Base-by-base conservation (phyloP, 2,113 vertebrate genomes). In the Ellobius talpinus region DNA sequence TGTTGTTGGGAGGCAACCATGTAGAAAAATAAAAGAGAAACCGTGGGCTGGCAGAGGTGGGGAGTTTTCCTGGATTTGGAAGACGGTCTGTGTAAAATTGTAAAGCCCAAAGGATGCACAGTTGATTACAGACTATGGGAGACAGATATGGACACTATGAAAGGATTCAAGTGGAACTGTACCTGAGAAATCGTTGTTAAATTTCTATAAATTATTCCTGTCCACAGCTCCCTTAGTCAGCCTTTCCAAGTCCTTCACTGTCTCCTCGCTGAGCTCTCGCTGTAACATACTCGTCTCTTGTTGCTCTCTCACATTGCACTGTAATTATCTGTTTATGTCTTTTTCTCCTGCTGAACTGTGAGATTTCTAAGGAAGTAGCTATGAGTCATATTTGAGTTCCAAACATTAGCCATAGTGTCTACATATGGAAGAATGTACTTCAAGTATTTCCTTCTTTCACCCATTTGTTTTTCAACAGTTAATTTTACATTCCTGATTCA, bases 311-410 rank as follows among this genome's bases (percentile, higher is more conserved):
- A 63, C 66, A 1, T 45, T n/a, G 39, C 17, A 5, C 36, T 58
- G 24, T 81, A 76, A 93, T 92, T 36, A 91, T 94, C 82, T 94
- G 76, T 96, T 96, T 88, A 92, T 2, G 1, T 63, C 45, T 36
- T 61, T 91, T 63, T 76, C 93, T 96, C 55, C 87, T 84, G 63
- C 50, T 73, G 23, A 91, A 72, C 95, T 85, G 92, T 95, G 92
- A 95, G 93, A 92, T 85, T 95, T 95, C 65, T 84, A 36, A 84
- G 91, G 96, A 96, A 93, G 91, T 86, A n/a, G 47, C 86, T 31
- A 1, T 96, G 95, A 96, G 78, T 98, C 96, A 94, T 45, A 3
- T 52, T 42, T 72, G 87, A 79, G 39, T 72, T 72, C 55, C 63
- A 58, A 61, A 74, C 70, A 66, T 61, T 58, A 90, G 52, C 89